A percentile compares a stretch with the other conserved stretches of the same genome.
phyloP scores from a whole-genome alignment of 2,888 invertebrate species.

The Orchesella flavescens region DNA sequence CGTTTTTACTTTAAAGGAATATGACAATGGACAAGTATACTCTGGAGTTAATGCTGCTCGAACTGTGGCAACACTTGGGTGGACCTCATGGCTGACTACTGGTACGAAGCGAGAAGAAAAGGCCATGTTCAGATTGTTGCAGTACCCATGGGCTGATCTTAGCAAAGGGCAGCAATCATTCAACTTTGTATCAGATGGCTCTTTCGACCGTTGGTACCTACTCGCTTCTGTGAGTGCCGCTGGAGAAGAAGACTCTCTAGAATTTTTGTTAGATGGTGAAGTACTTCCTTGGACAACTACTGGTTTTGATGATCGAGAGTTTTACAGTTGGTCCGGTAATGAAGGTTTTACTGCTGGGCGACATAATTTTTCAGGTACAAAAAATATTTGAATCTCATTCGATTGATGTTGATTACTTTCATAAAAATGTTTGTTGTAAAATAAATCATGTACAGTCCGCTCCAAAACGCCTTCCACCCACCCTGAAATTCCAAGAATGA shows the following conservation, averaged over 20 bases:
- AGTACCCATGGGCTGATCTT: constrained; percentile 67
- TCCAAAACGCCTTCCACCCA: constrained; percentile 64
- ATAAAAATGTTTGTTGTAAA: background rate
- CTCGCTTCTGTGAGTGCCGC: constrained; percentile 66
- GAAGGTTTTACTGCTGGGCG: constrained; percentile 58
- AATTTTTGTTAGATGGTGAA: constrained; percentile 66
- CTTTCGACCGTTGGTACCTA: constrained; percentile 63
- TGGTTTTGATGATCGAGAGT: constrained; percentile 68
- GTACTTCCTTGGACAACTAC: constrained; percentile 61
- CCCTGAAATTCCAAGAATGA: constrained; percentile 67
- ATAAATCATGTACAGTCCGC: constrained; percentile 23
- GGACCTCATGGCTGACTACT: constrained; percentile 64
- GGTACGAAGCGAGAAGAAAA: constrained; percentile 58
- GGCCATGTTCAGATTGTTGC: constrained; percentile 62
- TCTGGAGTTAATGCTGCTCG: constrained; percentile 65
- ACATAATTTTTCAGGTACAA: constrained; percentile 58
- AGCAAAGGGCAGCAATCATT: constrained; percentile 39
- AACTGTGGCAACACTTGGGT: constrained; percentile 52
- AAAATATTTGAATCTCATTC: too few species aligned
- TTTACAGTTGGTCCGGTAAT: constrained; percentile 65
- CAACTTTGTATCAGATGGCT: constrained; percentile 65
- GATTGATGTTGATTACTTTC: background rate
- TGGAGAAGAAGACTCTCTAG: constrained; percentile 57
- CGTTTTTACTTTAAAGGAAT: constrained; percentile 52
- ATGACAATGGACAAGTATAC: constrained; percentile 65